Evolutionary conservation across 37 sponge, comb jelly and placozoan species (phyloP).

Genomic region (Halichondria panicea): DNA sequence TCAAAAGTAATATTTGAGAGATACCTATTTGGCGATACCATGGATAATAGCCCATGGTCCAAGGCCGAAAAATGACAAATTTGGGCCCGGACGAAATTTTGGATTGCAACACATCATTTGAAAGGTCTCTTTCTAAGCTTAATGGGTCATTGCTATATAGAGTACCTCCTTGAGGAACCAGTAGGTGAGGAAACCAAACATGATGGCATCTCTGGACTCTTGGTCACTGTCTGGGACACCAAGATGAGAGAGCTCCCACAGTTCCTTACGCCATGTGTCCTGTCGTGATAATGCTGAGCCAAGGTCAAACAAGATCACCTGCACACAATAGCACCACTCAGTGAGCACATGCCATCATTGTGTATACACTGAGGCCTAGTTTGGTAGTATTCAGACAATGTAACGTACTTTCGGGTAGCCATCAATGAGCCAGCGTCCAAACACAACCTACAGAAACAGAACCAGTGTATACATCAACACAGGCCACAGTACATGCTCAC

Average conservation of each 20-base stretch:
- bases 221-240: conserved; percentile 78
- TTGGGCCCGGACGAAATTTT: too few relatives aligned
- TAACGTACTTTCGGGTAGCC: conserved; percentile 83
- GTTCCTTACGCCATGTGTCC: conserved; percentile 81
- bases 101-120: too few relatives aligned
- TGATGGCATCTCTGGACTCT: conserved; percentile 71
- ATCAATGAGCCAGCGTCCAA: conserved; percentile 95
- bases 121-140: too few relatives aligned
- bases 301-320: conserved; percentile 93
- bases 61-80: too few relatives aligned
- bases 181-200: conserved; percentile 85
- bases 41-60: too few relatives aligned
- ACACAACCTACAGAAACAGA: conserved; percentile 91
- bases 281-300: conserved; percentile 71
- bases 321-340: not conserved
- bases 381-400: too few relatives aligned
- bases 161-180: conserved; percentile 94
- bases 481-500: conserved; percentile 56
- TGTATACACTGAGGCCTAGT: too few relatives aligned
- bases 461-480: too few relatives aligned
- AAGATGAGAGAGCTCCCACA: conserved; percentile 87
- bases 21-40: too few relatives aligned
- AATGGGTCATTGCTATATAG: too few relatives aligned
- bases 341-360: conserved; percentile 1
- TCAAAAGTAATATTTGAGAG: too few relatives aligned